These are phyloP conservation scores for Drosophila pseudotakahashii DNA, from an alignment of 2,888 invertebrate species.

Conservation along the genomic window DNA sequence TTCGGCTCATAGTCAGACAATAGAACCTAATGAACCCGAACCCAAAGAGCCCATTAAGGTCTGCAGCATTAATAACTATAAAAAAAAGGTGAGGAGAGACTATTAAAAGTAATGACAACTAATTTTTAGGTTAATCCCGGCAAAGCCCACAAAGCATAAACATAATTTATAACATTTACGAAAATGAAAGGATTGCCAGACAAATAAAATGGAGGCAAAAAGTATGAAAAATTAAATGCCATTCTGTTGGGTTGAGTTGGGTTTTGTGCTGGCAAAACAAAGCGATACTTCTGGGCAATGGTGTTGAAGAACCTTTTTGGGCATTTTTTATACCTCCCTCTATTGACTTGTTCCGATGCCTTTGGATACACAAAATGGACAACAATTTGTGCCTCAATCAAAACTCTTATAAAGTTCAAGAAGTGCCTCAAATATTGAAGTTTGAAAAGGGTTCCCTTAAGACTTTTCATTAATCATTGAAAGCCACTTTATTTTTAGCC, in stretches of 20 bases:
- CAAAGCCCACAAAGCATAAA: constrained; percentile 30
- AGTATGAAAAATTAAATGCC: constrained; percentile 28
- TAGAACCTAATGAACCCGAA: constrained; percentile 30
- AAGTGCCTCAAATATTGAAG: constrained; percentile 12
- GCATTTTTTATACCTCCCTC: neutral
- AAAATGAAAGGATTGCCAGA: constrained; percentile 10
- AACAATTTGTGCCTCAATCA: constrained; percentile 33
- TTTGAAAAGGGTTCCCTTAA: constrained; percentile 2
- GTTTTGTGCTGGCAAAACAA: constrained; percentile 11
- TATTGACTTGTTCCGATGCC: constrained; percentile 1
- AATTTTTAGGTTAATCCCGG: constrained; percentile 48
- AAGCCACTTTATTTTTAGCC: constrained; percentile 7
- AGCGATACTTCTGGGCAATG: constrained; percentile 11
- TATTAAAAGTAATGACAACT: constrained; percentile 63
- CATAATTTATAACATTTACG: constrained; percentile 57
- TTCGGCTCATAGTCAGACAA: constrained; percentile 46
- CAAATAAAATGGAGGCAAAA: constrained; percentile 32
- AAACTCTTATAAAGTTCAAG: constrained; percentile 24
- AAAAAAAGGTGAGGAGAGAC: constrained; percentile 52
- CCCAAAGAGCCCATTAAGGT: constrained; percentile 39
- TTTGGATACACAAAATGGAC: constrained; percentile 5
- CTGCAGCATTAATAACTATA: constrained; percentile 52
- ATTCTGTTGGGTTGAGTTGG: constrained; percentile 25
- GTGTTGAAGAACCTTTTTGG: constrained; percentile 13
- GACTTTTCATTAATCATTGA: constrained; percentile 30